Evolutionary conservation across 1,140 invertebrate genomes (phyloP), one percentile per base, ranked within the genome.

Genomic region (Theocolax elegans): DNA sequence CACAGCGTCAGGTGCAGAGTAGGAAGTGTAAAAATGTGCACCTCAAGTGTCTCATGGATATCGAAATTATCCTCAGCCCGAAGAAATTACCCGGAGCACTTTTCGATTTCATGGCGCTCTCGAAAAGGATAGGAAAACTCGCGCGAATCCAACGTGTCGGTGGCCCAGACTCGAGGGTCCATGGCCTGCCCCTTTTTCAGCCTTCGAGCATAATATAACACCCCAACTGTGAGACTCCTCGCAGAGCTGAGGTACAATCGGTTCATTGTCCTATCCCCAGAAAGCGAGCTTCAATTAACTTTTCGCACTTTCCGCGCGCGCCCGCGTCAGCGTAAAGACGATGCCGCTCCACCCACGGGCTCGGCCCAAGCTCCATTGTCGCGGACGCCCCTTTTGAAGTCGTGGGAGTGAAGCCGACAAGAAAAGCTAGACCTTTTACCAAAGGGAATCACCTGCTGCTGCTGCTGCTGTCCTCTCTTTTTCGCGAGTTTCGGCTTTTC

Each of bases 261-360:
- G n/a, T 0, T 12, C 53, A 67, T 67, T 67, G 65, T 67, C 21
- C 38, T 27, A 8, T 53, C 51, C 56, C 46, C 44, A 53, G 40
- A 35, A 31, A 21, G 42, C 44, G 17, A n/a, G 48, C 48, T 56
- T 69, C 67, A 70, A 70, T 70, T 70, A 70, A 70, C 67, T 70
- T 64, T 70, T 70, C 59, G 67, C 67, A 70, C 67, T 70, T 64
- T 63, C 29, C 38, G 10, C 72, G 76, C 74, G 71, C 74, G 74
- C 75, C 74, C 76, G 72, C 75, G 75, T 64, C 77, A 80, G 76
- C 72, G 74, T 53, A 64, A 67, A 68, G 38, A 13, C n/a, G 25
- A n/a, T 23, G 31, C 62, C 31, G 62, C 62, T 40, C 62, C 62
- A 53, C 62, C 62, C 62, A 64, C 62, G 35, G 42, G 12, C 21